Evolutionary conservation across 2,113 vertebrate genomes (phyloP).

Genomic region (Campylorhamphus procurvoides): DNA sequence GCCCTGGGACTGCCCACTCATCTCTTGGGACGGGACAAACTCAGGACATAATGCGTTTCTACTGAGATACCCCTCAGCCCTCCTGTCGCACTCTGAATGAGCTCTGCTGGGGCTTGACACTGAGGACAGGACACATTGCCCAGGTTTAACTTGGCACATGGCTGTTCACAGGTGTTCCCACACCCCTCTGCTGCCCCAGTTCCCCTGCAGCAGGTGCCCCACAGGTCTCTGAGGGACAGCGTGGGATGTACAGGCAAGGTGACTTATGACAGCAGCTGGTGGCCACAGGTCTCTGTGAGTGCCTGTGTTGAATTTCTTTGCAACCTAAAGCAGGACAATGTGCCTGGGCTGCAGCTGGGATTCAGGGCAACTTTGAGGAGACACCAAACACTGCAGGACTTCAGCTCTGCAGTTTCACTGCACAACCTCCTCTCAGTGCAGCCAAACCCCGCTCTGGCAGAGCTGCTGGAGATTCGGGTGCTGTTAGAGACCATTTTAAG

Average conservation of each 20-base stretch:
- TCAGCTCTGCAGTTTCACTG: not conserved
- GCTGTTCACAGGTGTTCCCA: not conserved
- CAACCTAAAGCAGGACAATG: not conserved
- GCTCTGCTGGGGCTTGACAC: not conserved
- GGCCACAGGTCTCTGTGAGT: not conserved
- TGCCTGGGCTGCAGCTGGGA: not conserved
- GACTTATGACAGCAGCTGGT: not conserved
- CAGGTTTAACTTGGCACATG: not conserved
- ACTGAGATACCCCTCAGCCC: not conserved
- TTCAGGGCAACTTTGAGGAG: not conserved
- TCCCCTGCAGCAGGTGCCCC: not conserved
- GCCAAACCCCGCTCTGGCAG: not conserved
- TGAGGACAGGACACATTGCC: too few species aligned
- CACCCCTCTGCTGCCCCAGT: not conserved
- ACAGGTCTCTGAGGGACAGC: not conserved
- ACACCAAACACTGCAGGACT: not conserved
- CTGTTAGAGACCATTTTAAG: not conserved
- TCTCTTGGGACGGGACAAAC: not conserved
- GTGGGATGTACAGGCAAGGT: not conserved
- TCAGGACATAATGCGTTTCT: accelerated
- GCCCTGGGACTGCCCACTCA: not conserved
- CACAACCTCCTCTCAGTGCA: not conserved
- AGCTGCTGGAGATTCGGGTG: not conserved
- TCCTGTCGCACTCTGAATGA: not conserved
- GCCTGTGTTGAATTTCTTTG: accelerated